These are phyloP conservation scores for Sebastes diploproa DNA, from an alignment of 2,797 vertebrate species.

Conservation along the genomic window DNA sequence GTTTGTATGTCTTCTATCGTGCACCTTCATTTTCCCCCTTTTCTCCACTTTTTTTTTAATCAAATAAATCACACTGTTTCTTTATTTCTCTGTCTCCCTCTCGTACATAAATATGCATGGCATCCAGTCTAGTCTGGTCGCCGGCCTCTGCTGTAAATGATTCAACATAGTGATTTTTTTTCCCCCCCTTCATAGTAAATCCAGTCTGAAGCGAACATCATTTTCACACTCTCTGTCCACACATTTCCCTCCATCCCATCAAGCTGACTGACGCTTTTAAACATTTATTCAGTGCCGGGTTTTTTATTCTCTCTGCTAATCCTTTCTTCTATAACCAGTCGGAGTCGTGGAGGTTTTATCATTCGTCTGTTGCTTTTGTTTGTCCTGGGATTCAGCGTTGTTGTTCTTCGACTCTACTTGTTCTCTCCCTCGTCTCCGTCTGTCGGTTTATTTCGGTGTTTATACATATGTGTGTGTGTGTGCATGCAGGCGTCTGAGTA, in stretches of 20 bases:
- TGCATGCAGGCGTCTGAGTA: neutral
- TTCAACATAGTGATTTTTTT: slow-evolving; percentile 34
- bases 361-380: slow-evolving; percentile 37
- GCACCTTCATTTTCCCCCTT: neutral
- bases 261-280: slow-evolving; percentile 24
- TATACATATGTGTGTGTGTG: neutral
- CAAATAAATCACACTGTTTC: neutral
- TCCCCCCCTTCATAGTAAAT: neutral
- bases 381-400: slow-evolving; percentile 28
- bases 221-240: slow-evolving; percentile 42
- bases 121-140: slow-evolving; percentile 4
- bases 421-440: slow-evolving; percentile 16
- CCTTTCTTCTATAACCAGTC: slow-evolving; percentile 21
- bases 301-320: slow-evolving; percentile 22
- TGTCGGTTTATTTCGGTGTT: slow-evolving; percentile 23
- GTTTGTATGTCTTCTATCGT: neutral
- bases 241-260: neutral
- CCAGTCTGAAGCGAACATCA: slow-evolving; percentile 13
- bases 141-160: slow-evolving; percentile 38
- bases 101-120: slow-evolving; percentile 28
- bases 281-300: slow-evolving; percentile 36
- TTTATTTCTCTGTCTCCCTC: neutral
- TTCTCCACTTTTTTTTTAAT: neutral
- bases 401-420: slow-evolving; percentile 26
- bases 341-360: slow-evolving; percentile 22